Evolutionary conservation across 2,113 vertebrate genomes (phyloP).

Genomic region (Myrmecophaga tridactyla): DNA sequence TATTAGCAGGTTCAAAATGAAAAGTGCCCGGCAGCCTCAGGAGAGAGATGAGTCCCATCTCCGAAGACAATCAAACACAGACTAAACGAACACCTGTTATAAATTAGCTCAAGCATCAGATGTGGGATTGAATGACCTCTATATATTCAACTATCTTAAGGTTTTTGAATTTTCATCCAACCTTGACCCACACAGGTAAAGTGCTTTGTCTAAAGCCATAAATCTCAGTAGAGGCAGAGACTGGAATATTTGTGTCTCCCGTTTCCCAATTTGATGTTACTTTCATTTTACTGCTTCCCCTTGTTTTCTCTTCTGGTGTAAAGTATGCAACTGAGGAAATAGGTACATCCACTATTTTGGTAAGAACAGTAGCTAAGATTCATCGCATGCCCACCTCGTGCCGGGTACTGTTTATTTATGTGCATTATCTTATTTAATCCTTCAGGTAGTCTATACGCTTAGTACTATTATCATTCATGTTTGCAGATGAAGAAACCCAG

Average conservation of each 20-base stretch:
- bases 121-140: not conserved
- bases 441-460: not conserved
- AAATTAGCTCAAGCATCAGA: not conserved
- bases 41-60: not conserved
- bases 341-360: not conserved
- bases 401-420: not conserved
- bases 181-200: not conserved
- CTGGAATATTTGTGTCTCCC: not conserved
- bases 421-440: not conserved
- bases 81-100: not conserved
- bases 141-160: not conserved
- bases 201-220: not conserved
- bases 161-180: not conserved
- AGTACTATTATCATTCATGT: not conserved
- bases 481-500: not conserved
- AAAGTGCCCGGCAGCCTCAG: not conserved
- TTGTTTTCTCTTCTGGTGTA: not conserved
- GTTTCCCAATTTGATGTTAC: not conserved
- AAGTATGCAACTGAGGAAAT: not conserved
- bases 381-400: not conserved
- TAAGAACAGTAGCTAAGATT: not conserved
- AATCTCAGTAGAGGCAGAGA: not conserved
- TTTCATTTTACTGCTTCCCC: not conserved
- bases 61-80: not conserved
- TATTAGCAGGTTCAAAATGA: constrained; percentile 43